phyloP scores from a whole-genome alignment of 2,797 vertebrate species.

The Cryptoblepharus egeriae region DNA sequence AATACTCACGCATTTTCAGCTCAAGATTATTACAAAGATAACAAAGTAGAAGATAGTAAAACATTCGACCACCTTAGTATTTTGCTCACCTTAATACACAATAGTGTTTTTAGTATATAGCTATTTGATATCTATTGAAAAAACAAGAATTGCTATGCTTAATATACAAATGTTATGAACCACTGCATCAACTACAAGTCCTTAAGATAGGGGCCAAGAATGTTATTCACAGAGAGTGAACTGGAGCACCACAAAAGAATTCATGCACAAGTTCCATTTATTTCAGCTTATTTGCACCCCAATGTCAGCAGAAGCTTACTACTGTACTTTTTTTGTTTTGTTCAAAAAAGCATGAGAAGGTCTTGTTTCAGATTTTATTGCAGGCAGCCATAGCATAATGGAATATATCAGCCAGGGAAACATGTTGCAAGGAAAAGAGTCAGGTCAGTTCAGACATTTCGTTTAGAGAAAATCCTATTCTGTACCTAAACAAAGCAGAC shows the following conservation, averaged over 20 bases:
- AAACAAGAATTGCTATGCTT: not conserved
- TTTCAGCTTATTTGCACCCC: not conserved
- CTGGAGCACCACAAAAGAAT: not conserved
- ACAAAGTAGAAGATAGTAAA: not conserved
- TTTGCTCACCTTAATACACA: not conserved
- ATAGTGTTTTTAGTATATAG: not conserved
- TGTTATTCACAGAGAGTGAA: not conserved
- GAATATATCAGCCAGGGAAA: constrained; percentile 34
- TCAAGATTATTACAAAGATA: not conserved
- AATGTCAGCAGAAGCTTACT: not conserved
- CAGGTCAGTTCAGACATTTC: not conserved
- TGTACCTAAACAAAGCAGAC: constrained; percentile 16
- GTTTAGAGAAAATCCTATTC: constrained; percentile 19
- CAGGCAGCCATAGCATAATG: not conserved
- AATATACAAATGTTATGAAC: not conserved
- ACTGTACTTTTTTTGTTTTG: not conserved
- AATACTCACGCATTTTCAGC: not conserved
- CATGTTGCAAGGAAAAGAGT: not conserved
- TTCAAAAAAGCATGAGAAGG: constrained; percentile 17
- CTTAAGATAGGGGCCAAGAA: not conserved
- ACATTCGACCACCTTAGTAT: not conserved
- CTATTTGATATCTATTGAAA: not conserved
- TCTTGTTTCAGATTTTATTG: constrained; percentile 39
- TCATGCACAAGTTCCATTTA: not conserved
- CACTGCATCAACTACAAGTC: not conserved